Evolutionary conservation across 2,113 vertebrate genomes (phyloP).

Genomic region (Athene cunicularia): DNA sequence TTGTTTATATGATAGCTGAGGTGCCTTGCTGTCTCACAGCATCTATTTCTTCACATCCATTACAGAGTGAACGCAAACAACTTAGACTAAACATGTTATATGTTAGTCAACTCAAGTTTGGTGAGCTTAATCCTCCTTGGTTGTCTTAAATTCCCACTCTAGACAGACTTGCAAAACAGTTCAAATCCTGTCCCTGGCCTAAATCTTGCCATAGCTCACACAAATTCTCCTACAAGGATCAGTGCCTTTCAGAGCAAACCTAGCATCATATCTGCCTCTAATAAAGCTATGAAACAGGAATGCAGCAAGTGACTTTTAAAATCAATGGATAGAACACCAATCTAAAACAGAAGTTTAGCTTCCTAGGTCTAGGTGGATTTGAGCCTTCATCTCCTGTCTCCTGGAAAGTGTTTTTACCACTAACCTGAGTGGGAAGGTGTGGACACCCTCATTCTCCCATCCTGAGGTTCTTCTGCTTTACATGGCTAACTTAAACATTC

Average conservation of each 20-base stretch:
- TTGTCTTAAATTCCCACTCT: not conserved
- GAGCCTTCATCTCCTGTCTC: not conserved
- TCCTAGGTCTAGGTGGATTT: not conserved
- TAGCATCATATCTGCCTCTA: not conserved
- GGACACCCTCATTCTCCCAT: not conserved
- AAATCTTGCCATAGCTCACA: not conserved
- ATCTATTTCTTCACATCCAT: not conserved
- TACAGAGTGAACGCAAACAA: not conserved
- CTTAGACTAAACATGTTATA: not conserved
- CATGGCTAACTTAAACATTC: not conserved
- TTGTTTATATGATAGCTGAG: fast-evolving
- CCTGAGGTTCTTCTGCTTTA: not conserved
- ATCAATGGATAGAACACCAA: not conserved
- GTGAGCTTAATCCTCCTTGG: not conserved
- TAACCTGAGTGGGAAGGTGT: not conserved
- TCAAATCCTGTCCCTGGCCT: not conserved
- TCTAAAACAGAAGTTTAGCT: not conserved
- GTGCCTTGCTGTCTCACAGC: not conserved
- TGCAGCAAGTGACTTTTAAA: not conserved
- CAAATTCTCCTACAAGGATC: not conserved
- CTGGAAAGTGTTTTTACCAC: not conserved
- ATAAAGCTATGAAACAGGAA: not conserved
- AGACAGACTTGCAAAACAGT: not conserved
- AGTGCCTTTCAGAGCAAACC: not conserved
- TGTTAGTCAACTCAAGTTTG: not conserved